A percentile compares a stretch with the other conserved stretches of the same genome.
Conservation (phyloP, 37 sponge, comb jelly and placozoan genomes). For the Spongia lamella region DNA sequence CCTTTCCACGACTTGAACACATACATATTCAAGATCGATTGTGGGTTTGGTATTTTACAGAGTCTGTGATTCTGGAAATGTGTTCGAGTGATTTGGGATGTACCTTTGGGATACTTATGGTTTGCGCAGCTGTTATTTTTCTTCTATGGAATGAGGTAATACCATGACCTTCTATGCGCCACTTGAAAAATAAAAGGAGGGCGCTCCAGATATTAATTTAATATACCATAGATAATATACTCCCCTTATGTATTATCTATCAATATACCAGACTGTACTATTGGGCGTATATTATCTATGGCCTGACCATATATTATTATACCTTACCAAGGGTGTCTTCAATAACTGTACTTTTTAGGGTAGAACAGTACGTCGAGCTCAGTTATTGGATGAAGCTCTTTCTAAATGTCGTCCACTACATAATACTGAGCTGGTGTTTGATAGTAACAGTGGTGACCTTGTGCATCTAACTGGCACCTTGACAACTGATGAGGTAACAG, state of each 20-base stretch:
- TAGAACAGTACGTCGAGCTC: constrained; percentile 46
- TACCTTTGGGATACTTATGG: constrained; percentile 18
- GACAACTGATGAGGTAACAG: constrained; percentile 13
- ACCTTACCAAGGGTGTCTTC: no score
- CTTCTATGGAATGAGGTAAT: constrained; percentile 64
- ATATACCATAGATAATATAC: no score
- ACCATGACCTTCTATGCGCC: background rate
- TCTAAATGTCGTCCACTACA: constrained; percentile 9
- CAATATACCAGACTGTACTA: no score
- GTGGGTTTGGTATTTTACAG: no score
- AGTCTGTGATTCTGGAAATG: no score
- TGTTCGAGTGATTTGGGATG: constrained; percentile 2
- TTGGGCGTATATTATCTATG: no score
- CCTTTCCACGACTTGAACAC: no score
- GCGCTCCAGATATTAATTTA: no score
- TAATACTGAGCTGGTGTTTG: background rate
- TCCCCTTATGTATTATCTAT: no score
- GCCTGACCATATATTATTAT: no score
- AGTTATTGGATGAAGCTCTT: constrained; percentile 34
- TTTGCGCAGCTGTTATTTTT: constrained; percentile 20
- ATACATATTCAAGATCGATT: no score
- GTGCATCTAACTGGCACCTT: constrained; percentile 38
- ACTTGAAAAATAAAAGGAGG: no score
- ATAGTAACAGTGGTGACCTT: constrained; percentile 18
- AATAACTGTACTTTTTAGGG: constrained; percentile 35